Base-by-base conservation (phyloP, 2,888 invertebrate genomes). In the Pycnomerus fuliginosus region DNA sequence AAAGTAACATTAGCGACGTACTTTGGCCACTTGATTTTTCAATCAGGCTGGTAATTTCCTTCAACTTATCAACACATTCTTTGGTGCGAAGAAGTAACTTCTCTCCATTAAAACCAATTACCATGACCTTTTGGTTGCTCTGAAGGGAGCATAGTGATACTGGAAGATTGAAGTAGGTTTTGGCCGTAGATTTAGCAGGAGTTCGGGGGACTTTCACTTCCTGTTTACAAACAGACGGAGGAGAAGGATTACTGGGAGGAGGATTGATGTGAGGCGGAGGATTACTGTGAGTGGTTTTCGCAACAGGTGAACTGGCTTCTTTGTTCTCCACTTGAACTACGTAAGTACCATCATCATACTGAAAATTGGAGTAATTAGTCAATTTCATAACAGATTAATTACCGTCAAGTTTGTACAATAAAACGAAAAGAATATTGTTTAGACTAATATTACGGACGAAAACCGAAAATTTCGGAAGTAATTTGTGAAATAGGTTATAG, bases 71-170 rank as follows among this genome's bases (percentile, higher is more conserved):
- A 15, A 51, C 45, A 16, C 55, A 57, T 16, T 63, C 62, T 36
- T 42, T 64, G 3, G 60, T 67, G 33, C 58, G 53, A 8, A 65
- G 46, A 8, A 52, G 49, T 8, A 67, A 51, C 37, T 45, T 49
- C n/a, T 45, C 48, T 5, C 48, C 46, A 2, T 47, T 32, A 16
- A 51, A 30, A 14, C 48, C 49, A 2, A 60, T 33, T 10, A 65
- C 35, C 40, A 61, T 53, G 0, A 66, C 59, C 27, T 41, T 50
- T 35, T 61, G 54, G 11, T 28, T 7, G 10, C 12, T n/a, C 7
- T n/a, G n/a, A n/a, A n/a, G n/a, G n/a, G n/a, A n/a, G n/a, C n/a
- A n/a, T n/a, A n/a, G n/a, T n/a, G n/a, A n/a, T n/a, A n/a, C n/a
- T n/a, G n/a, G n/a, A n/a, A n/a, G n/a, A n/a, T n/a, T n/a, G n/a